These are phyloP conservation scores for Galeopterus variegatus DNA, from an alignment of 2,113 vertebrate genomes.

Conservation along the genomic window DNA sequence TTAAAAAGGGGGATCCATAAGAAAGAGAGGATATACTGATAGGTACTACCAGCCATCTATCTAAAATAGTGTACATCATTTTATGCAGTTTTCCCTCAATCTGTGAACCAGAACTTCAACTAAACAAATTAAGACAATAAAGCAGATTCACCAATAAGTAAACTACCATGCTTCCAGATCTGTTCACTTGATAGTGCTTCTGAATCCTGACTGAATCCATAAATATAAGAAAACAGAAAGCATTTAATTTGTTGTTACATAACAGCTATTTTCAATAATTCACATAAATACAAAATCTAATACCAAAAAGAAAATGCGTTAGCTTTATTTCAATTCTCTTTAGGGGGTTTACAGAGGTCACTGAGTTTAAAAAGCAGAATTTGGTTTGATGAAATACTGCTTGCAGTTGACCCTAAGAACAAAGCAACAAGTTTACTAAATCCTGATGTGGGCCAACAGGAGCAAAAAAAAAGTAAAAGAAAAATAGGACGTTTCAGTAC, in stretches of 20 bases:
- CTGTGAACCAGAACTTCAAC: not conserved
- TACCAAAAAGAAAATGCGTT: not conserved
- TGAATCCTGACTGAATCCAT: constrained; percentile 7
- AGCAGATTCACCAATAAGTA: not conserved
- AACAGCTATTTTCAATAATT: not conserved
- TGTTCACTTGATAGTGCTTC: not conserved
- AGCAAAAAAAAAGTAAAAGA: not conserved
- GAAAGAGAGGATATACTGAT: not conserved
- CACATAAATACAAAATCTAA: constrained; percentile 7
- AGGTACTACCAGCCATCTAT: not conserved
- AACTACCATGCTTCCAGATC: not conserved
- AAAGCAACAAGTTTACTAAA: not conserved
- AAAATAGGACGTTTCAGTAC: not conserved
- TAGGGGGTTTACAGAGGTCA: not conserved
- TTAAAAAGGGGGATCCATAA: not conserved
- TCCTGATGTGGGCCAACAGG: not conserved
- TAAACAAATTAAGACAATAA: not conserved
- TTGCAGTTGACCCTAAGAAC: not conserved
- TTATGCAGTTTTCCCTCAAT: not conserved
- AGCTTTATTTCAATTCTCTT: not conserved
- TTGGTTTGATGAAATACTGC: constrained; percentile 8
- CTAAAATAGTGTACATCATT: not conserved
- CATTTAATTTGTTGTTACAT: not conserved
- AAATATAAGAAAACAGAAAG: constrained; percentile 48
- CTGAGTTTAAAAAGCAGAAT: not conserved